These are phyloP conservation scores for Ostrea edulis DNA, from an alignment of 1,140 invertebrate species.

Conservation along the genomic window DNA sequence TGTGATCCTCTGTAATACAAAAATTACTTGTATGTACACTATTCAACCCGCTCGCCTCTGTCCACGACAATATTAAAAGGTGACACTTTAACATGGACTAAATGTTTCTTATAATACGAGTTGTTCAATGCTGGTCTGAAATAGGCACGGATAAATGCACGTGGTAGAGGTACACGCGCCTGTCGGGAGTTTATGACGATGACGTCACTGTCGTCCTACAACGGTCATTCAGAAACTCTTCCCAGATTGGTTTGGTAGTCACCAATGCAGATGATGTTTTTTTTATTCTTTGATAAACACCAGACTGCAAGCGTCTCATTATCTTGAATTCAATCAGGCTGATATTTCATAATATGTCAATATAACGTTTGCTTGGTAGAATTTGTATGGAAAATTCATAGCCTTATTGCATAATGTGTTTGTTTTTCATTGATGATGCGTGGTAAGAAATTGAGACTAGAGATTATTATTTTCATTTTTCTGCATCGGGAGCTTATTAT, in stretches of 20 bases:
- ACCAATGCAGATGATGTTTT: background rate
- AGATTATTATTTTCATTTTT: background rate
- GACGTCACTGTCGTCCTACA: background rate
- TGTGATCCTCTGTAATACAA: too few relatives aligned
- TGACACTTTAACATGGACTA: too few relatives aligned
- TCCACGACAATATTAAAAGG: too few relatives aligned
- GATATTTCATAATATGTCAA: slow-evolving; percentile 16
- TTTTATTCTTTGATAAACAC: slow-evolving; percentile 18
- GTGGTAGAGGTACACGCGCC: slow-evolving; percentile 1
- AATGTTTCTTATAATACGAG: background rate
- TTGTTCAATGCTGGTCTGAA: background rate
- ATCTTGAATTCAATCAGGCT: background rate
- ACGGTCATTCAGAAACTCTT: background rate
- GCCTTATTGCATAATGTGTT: background rate
- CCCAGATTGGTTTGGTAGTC: background rate
- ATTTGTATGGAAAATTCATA: background rate
- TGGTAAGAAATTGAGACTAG: background rate
- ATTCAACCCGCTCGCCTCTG: too few relatives aligned
- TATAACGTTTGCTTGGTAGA: background rate
- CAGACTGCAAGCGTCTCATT: slow-evolving; percentile 1
- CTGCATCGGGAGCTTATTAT: background rate
- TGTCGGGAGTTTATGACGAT: background rate
- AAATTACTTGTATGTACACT: too few relatives aligned
- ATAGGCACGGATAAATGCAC: background rate
- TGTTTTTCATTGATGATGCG: background rate